Percentiles rank a stretch among this genome's conserved stretches.
Conservation (phyloP, 2,113 vertebrate genomes). For the Dryoscopus gambensis region DNA sequence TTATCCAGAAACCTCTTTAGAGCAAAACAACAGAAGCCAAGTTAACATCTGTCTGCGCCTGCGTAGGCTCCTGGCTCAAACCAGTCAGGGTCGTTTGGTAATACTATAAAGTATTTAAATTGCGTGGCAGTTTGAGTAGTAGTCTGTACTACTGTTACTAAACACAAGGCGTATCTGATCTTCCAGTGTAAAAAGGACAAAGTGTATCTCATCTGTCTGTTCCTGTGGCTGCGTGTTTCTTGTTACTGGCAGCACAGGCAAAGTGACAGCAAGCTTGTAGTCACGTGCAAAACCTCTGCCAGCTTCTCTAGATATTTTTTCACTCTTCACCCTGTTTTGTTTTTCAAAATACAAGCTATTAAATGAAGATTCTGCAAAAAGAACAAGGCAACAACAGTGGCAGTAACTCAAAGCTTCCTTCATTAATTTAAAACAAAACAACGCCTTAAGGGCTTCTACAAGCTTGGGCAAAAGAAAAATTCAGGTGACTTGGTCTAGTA, state of each 20-base stretch:
- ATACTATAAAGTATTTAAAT: not conserved
- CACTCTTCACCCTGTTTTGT: not conserved
- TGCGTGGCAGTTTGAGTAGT: not conserved
- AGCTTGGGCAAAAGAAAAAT: constrained; percentile 1
- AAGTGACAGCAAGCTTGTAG: not conserved
- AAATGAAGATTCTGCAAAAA: not conserved
- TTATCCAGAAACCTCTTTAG: not conserved
- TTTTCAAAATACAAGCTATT: not conserved
- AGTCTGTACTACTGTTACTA: not conserved
- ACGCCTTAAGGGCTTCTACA: not conserved
- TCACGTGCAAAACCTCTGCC: not conserved
- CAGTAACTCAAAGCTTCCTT: not conserved
- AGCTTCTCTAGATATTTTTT: not conserved
- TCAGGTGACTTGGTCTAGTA: not conserved
- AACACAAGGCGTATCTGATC: not conserved
- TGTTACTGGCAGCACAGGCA: not conserved
- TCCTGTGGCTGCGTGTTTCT: not conserved
- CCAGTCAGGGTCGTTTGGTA: not conserved
- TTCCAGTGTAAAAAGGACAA: not conserved
- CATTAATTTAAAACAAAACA: not conserved
- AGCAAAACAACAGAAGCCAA: not conserved
- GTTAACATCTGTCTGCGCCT: not conserved
- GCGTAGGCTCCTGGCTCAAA: not conserved
- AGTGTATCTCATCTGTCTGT: not conserved
- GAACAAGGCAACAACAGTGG: not conserved